Base-by-base conservation (phyloP, 2,888 invertebrate genomes). In the Aspidiotus rigidus region DNA sequence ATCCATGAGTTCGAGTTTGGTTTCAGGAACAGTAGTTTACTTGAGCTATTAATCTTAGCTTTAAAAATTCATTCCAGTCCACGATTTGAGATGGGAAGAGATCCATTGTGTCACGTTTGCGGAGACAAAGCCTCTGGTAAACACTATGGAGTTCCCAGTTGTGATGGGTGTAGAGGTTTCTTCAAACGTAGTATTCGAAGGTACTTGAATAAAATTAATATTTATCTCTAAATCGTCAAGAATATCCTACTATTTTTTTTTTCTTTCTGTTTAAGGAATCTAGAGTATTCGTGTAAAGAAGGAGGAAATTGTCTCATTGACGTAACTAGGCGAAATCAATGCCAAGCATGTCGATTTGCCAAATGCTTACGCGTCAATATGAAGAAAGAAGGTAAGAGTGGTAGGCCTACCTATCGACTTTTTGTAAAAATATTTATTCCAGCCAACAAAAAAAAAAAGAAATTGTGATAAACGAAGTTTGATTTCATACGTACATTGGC, bases 221-320 rank as follows among this genome's bases (percentile, higher is more conserved):
- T 75, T 74, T 70, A 28, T 28, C 5, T 28, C 5, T 28, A 28
- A 28, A 28, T 28, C 28, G 28, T 28, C 28, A 28, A 28, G 28
- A 3, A 28, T 28, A 3, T 28, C 28, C 5, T 28, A 28, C 28
- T 28, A 28, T 28, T 28, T 28, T 28, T 28, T 28, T 28, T 28
- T 53, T 53, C 3, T 1, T n/a, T 11, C 70, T 76, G n/a, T n/a
- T 77, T 28, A 78, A 90, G 93, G 74, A 92, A 91, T 77, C 80
- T 93, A 75, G 90, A 92, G 77, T 94, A 94, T 79, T 86, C 90
- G 7, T 96, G 96, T 79, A 96, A 95, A 78, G 94, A 94, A 78
- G 87, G 84, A 73, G 89, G 90, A 0, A 82, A 84, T 0, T 96
- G 96, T 76, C 81, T 93, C 6, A 93, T 96, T 17, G 94, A 96